phyloP scores from a whole-genome alignment of 1,140 invertebrate species.

The Lepidurus packardi region DNA sequence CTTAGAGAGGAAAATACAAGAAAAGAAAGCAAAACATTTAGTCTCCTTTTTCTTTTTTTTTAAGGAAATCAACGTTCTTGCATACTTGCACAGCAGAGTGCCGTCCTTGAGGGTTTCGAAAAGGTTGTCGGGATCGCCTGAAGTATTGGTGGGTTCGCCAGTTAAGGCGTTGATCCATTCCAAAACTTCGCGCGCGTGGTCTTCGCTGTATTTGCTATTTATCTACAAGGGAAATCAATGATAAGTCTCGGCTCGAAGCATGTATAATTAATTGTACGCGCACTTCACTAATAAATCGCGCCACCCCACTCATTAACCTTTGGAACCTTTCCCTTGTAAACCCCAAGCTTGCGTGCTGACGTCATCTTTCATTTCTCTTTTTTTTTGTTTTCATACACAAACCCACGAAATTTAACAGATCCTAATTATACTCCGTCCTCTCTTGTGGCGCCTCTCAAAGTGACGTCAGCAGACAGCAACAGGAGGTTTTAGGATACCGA shows the following conservation, averaged over 20 bases:
- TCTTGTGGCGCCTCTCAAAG: too few species aligned
- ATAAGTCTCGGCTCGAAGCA: not conserved
- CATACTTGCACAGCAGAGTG: slow-evolving; percentile 74
- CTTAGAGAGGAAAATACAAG: slow-evolving; percentile 48
- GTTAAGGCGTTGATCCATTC: slow-evolving; percentile 84
- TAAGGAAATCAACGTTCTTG: not conserved
- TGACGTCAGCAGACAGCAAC: not conserved
- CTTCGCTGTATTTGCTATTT: slow-evolving; percentile 90
- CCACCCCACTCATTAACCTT: not conserved
- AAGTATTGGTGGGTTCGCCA: slow-evolving; percentile 65
- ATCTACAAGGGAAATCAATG: slow-evolving; percentile 56
- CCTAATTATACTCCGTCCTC: too few species aligned
- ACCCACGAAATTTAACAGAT: not conserved
- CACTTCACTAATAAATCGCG: not conserved
- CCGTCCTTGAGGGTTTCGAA: slow-evolving; percentile 82
- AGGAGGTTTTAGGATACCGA: not conserved
- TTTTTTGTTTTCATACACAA: not conserved
- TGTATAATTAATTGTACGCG: not conserved
- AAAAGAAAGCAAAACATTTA: slow-evolving; percentile 8
- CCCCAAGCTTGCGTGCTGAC: too few species aligned
- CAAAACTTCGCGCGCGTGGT: slow-evolving; percentile 78
- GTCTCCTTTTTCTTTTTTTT: not conserved
- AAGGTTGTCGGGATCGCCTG: slow-evolving; percentile 86
- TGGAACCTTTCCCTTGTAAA: not conserved
- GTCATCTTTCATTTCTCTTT: not conserved